Evolutionary conservation across 1,140 invertebrate species (phyloP).

Genomic region (Saccostrea echinata): DNA sequence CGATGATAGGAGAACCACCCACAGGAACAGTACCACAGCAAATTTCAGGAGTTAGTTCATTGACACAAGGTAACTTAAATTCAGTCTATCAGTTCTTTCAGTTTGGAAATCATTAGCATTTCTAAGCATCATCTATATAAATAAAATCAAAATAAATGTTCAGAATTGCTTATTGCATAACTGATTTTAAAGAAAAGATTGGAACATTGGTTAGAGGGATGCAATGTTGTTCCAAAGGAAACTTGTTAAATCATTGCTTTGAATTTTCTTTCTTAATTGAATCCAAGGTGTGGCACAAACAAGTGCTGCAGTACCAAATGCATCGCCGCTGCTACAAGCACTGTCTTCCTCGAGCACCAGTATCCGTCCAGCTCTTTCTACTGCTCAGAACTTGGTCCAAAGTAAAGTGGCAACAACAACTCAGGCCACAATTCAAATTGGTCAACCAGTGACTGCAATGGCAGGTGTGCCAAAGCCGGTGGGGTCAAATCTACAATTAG

Average conservation of each 20-base stretch:
- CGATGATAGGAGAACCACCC: background rate
- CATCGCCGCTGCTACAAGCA: conserved; percentile 4
- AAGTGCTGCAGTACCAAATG: background rate
- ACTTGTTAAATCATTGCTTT: too few species aligned
- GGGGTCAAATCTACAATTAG: conserved; percentile 36
- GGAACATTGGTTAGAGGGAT: too few species aligned
- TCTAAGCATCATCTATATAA: too few species aligned
- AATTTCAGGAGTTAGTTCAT: conserved; percentile 13
- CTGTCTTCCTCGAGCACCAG: conserved; percentile 5
- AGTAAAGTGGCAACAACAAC: background rate
- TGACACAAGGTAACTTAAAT: background rate
- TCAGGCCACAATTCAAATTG: background rate
- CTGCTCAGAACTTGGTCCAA: background rate
- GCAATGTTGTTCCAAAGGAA: too few species aligned
- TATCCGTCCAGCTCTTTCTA: background rate
- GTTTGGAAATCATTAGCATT: too few species aligned
- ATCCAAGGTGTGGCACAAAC: background rate
- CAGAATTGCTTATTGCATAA: too few species aligned
- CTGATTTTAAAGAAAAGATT: too few species aligned
- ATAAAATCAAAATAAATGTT: too few species aligned
- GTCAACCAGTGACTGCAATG: background rate
- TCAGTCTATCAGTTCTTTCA: background rate
- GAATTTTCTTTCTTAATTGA: background rate
- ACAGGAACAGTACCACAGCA: conserved; percentile 24
- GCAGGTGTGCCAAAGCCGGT: background rate